Percentiles rank a stretch among this genome's conserved stretches.
These are phyloP conservation scores for Ptilodon capucinus DNA, from an alignment of 2,888 invertebrate species.

Conservation along the genomic window DNA sequence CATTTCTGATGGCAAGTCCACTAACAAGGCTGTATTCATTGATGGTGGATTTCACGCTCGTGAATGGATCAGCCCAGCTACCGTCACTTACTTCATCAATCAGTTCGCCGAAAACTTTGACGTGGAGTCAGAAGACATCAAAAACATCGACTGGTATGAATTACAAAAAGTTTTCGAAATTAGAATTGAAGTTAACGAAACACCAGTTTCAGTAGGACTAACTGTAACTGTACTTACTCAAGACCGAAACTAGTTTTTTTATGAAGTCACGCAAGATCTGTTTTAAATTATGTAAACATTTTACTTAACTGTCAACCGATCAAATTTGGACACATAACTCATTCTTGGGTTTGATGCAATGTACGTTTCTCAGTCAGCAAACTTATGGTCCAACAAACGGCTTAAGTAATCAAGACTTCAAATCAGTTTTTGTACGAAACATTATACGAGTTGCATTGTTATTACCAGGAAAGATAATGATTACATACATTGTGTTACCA, in stretches of 20 bases:
- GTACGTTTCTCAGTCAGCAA: neutral
- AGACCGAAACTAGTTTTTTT: neutral
- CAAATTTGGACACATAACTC: neutral
- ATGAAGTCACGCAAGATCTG: neutral
- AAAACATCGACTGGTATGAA: conserved; percentile 70
- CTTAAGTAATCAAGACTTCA: neutral
- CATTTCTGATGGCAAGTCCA: conserved; percentile 86
- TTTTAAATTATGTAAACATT: neutral
- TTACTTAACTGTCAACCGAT: neutral
- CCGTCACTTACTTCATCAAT: conserved; percentile 90
- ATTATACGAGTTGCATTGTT: too few relatives aligned
- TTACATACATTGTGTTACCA: too few relatives aligned
- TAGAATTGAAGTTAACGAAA: neutral
- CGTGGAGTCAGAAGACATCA: conserved; percentile 80
- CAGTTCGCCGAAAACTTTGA: conserved; percentile 89
- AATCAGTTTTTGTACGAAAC: neutral
- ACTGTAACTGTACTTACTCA: neutral
- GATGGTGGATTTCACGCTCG: conserved; percentile 94
- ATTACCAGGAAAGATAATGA: too few relatives aligned
- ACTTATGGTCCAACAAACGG: neutral
- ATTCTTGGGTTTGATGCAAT: neutral
- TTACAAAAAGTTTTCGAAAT: neutral
- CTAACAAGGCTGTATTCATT: conserved; percentile 88
- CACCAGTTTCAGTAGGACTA: neutral
- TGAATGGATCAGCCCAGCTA: conserved; percentile 95